phyloP scores from a whole-genome alignment of 2,888 invertebrate genomes.

The Bugula neritina region DNA sequence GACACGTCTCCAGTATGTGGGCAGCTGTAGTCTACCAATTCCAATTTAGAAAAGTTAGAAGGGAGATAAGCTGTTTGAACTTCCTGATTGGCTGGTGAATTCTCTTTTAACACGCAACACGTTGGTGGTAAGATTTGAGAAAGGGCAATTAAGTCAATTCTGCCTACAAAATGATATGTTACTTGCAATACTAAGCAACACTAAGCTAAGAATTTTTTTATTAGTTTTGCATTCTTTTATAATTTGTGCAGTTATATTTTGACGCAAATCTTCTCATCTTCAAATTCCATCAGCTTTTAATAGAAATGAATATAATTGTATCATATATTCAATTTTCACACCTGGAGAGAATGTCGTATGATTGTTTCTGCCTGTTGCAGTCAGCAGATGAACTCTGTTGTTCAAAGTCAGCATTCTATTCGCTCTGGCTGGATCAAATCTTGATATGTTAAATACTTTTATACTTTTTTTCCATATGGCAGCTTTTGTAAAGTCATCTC shows the following conservation, averaged over 20 bases:
- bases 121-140: background rate
- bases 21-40: background rate
- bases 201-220: no score
- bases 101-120: background rate
- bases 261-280: no score
- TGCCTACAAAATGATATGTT: background rate
- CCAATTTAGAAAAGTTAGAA: background rate
- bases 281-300: no score
- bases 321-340: background rate
- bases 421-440: slow-evolving; percentile 7
- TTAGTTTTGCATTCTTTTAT: no score
- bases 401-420: slow-evolving; percentile 1
- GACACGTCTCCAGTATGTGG: background rate
- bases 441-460: slow-evolving; percentile 3
- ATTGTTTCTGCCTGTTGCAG: background rate
- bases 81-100: background rate
- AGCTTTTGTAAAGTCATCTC: background rate
- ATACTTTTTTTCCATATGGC: slow-evolving; percentile 1
- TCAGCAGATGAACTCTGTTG: background rate
- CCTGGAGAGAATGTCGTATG: background rate
- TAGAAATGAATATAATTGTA: no score
- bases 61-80: background rate
- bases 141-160: slow-evolving; percentile 5
- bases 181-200: no score
- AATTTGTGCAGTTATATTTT: no score